Base-by-base conservation (phyloP, 2,888 invertebrate genomes). In the Zonitis immaculata region DNA sequence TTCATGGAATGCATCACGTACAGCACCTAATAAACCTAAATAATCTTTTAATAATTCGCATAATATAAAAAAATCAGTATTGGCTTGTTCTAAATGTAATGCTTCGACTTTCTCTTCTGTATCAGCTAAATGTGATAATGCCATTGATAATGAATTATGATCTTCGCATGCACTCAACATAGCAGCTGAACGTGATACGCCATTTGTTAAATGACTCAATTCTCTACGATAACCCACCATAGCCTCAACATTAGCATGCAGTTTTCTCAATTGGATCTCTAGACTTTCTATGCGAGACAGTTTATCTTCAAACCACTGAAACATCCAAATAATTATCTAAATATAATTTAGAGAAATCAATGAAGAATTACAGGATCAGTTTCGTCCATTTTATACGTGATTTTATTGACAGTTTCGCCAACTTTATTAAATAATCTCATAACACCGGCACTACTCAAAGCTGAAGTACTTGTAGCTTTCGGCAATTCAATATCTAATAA, bases 301-400 rank as follows among this genome's bases (percentile, higher is more conserved):
- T 69, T 95, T 95, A 74, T 99, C 97, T 74, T 98, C 97, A 78
- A 99, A 99, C 99, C 99, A 99, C 93, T 96, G 68, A 78, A 77
- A 58, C 30, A 9, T 35, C 51, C 27, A 9, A 14, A 12, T 27
- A 32, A 28, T 26, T 6, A 14, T 43, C 8, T 2, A 20, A 28
- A 20, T 50, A 9, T 16, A 22, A 11, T 47, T 25, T 20, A 12
- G 2, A 26, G n/a, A 30, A 44, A 47, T n/a, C 3, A 6, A 42
- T 18, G 25, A 42, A 32, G 16, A 76, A 82, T 84, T 77, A 96
- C 95, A 66, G 95, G 90, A 79, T 99, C 99, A 56, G 89, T 91
- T 79, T 99, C 99, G 72, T 98, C 98, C 97, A 99, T 99, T 79
- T 92, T 94, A 76, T 93, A 96, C 0, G 97, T 94, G 67, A 99